These are phyloP conservation scores for Acronicta psi DNA, from an alignment of 2,888 invertebrate genomes.

Conservation along the genomic window DNA sequence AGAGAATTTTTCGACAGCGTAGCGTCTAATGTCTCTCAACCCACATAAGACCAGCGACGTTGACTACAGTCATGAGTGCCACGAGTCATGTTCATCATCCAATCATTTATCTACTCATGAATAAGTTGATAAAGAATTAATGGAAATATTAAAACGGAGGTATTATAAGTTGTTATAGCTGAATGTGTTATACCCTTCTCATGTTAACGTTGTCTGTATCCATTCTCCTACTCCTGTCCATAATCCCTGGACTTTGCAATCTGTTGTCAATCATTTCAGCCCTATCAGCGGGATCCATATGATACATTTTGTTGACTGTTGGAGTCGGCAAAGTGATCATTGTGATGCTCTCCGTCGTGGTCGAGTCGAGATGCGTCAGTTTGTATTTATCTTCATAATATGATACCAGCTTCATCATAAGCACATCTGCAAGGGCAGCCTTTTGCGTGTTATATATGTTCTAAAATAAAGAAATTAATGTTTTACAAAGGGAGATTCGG, in stretches of 20 bases:
- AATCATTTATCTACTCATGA: too few relatives aligned
- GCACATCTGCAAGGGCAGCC: slow-evolving; percentile 62
- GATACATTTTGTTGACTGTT: slow-evolving; percentile 18
- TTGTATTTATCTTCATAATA: slow-evolving; percentile 79
- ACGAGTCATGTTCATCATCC: too few relatives aligned
- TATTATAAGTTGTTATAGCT: too few relatives aligned
- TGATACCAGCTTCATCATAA: slow-evolving; percentile 79
- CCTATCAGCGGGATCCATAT: slow-evolving; percentile 12
- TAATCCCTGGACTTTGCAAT: not conserved
- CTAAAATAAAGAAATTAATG: slow-evolving; percentile 49
- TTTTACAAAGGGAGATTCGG: not conserved
- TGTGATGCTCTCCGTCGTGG: slow-evolving; percentile 45
- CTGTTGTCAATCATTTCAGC: not conserved
- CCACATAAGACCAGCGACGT: too few relatives aligned
- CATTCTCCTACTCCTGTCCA: slow-evolving; percentile 16
- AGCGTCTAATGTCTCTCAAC: too few relatives aligned
- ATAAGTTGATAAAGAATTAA: too few relatives aligned
- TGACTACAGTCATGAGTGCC: too few relatives aligned
- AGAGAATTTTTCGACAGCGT: too few relatives aligned
- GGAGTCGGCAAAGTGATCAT: slow-evolving; percentile 6
- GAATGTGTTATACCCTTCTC: slow-evolving; percentile 27
- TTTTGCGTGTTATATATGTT: slow-evolving; percentile 56
- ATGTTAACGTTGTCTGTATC: not conserved
- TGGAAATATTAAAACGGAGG: too few relatives aligned
- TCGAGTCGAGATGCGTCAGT: slow-evolving; percentile 53